A percentile compares a stretch with the other conserved stretches of the same genome.
These are phyloP conservation scores for Uropsilus gracilis DNA, from an alignment of 2,113 vertebrate species.

Conservation along the genomic window DNA sequence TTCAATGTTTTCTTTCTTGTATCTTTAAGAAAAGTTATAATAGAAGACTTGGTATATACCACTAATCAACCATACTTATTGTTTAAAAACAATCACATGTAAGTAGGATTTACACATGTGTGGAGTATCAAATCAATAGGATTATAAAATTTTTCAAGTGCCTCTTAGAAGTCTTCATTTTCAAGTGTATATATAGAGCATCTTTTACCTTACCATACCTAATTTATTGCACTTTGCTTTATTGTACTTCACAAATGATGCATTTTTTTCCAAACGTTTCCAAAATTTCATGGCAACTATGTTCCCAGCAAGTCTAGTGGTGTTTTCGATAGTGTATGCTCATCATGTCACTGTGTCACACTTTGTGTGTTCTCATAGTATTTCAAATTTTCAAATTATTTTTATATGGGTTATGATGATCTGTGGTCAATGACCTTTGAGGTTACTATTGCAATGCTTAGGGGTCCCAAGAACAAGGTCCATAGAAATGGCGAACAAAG, in stretches of 20 bases:
- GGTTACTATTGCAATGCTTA: not conserved
- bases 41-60: not conserved
- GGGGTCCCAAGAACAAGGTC: not conserved
- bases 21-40: constrained; percentile 10
- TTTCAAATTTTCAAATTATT: not conserved
- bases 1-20: not conserved
- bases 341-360: not conserved
- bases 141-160: too few species aligned
- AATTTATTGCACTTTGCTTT: not conserved
- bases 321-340: not conserved
- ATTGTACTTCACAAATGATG: not conserved
- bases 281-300: not conserved
- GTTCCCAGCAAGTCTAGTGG: not conserved
- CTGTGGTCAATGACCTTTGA: not conserved
- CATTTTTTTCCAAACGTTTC: too few species aligned
- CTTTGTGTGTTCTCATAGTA: not conserved
- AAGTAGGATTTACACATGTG: not conserved
- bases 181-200: too few species aligned
- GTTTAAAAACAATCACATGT: not conserved
- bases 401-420: not conserved
- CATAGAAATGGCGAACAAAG: not conserved
- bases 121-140: too few species aligned
- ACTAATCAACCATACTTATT: not conserved
- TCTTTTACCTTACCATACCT: not conserved
- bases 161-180: too few species aligned